Evolutionary conservation across 1,140 invertebrate genomes (phyloP).

Genomic region (Drosophila aff.): DNA sequence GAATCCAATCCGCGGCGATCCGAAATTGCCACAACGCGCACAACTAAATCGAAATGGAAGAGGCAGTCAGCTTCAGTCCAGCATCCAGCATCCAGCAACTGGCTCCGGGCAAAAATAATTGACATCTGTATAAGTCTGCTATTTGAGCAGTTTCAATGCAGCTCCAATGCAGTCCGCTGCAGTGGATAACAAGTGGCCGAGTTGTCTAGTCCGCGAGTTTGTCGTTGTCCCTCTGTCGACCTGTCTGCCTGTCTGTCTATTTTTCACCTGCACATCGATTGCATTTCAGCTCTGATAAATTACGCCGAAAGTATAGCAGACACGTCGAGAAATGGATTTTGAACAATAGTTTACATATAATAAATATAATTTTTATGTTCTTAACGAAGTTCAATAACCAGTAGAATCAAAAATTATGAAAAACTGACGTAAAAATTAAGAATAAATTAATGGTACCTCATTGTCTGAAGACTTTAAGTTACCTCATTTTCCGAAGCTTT

Average conservation of each 20-base stretch:
- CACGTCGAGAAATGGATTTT: not conserved
- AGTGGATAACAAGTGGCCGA: conserved; percentile 70
- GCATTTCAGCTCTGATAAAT: conserved; percentile 62
- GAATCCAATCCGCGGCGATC: conserved; percentile 48
- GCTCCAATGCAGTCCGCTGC: conserved; percentile 15
- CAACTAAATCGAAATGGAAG: conserved; percentile 52
- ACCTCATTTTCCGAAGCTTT: no score
- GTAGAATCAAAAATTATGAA: not conserved
- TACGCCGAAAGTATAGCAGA: conserved; percentile 52
- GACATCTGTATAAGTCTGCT: conserved; percentile 76
- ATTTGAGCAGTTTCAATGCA: conserved; percentile 50
- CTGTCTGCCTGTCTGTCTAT: conserved; percentile 57
- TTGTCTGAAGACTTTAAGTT: no score
- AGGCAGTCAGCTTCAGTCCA: conserved; percentile 31
- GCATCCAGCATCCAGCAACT: conserved; percentile 2
- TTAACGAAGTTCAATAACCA: no score
- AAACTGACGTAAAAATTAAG: no score
- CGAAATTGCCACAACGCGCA: conserved; percentile 59
- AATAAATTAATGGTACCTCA: no score
- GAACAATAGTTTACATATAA: not conserved
- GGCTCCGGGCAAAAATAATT: conserved; percentile 74
- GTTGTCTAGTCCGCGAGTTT: conserved; percentile 52
- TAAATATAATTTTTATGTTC: not conserved
- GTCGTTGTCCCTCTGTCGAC: conserved; percentile 29
- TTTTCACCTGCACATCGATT: conserved; percentile 71